phyloP scores from a whole-genome alignment of 2,888 invertebrate genomes.

The Parapristionchus giblindavisi region DNA sequence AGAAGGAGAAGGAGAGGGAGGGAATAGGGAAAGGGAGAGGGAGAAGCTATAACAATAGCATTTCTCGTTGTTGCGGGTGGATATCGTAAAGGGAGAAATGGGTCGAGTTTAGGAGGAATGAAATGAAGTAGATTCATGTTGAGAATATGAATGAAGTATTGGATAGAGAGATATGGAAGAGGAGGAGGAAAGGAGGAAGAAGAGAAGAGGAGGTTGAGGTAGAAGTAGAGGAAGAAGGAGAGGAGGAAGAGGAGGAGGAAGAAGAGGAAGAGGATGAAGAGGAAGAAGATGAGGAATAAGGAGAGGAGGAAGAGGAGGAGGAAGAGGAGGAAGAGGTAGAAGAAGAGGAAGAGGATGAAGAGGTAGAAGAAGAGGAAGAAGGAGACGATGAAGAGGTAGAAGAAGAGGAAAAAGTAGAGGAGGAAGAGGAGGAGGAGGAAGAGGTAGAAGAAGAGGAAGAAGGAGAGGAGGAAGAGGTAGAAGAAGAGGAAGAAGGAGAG shows the following conservation, averaged over 20 bases:
- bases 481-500: constrained; percentile 30
- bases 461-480: constrained; percentile 17
- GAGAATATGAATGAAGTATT: background rate
- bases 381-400: background rate
- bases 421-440: background rate
- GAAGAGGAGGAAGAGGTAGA: constrained; percentile 1
- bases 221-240: background rate
- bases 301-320: background rate
- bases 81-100: too few relatives aligned
- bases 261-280: background rate
- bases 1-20: constrained; percentile 19
- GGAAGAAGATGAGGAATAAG: too few relatives aligned
- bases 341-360: too few relatives aligned
- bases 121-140: background rate
- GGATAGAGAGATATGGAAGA: background rate
- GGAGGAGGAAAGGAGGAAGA: too few relatives aligned
- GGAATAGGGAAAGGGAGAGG: constrained; percentile 16
- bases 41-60: background rate
- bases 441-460: constrained; percentile 5
- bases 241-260: background rate
- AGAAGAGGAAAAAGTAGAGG: background rate
- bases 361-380: too few relatives aligned
- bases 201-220: too few relatives aligned
- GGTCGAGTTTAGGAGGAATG: background rate
- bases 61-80: background rate